Evolutionary conservation across 2,113 vertebrate genomes (phyloP).

Genomic region (Salminus brasiliensis): DNA sequence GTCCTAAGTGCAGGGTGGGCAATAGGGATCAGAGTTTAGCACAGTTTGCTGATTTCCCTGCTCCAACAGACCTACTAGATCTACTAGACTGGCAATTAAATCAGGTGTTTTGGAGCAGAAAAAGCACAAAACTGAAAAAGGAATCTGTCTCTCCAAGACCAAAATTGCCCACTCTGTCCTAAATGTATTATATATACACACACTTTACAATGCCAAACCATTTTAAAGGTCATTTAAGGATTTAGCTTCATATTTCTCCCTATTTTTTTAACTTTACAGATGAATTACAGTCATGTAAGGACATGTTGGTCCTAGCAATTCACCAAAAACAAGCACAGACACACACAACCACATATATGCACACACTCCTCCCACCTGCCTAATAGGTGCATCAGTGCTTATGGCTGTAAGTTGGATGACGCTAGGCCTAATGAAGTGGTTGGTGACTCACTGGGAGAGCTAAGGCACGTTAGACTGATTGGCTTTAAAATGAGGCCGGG

Average conservation of each 20-base stretch:
- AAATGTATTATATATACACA: too few species aligned
- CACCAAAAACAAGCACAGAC: background rate
- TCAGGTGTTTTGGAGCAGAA: too few species aligned
- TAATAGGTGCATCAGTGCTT: conserved; percentile 23
- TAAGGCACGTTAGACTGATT: conserved; percentile 11
- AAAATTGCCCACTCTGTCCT: too few species aligned
- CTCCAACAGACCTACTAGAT: too few species aligned
- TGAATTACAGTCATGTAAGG: background rate
- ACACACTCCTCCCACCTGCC: background rate
- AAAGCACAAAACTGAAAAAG: too few species aligned
- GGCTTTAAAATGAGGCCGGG: conserved; percentile 35
- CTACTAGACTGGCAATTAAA: too few species aligned
- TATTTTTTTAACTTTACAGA: background rate
- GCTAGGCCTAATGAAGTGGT: conserved; percentile 19
- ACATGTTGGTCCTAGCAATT: background rate
- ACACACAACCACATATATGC: conserved; percentile 50
- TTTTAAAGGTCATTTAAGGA: too few species aligned
- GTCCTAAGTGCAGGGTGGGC: too few species aligned
- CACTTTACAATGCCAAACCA: too few species aligned
- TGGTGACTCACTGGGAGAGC: conserved; percentile 32
- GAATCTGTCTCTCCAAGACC: too few species aligned
- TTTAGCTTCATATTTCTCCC: background rate
- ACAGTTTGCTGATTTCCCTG: too few species aligned
- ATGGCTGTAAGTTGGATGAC: conserved; percentile 3
- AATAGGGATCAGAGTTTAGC: too few species aligned